These are phyloP conservation scores for Pagetopsis macropterus DNA, from an alignment of 2,797 vertebrate species.

Conservation along the genomic window DNA sequence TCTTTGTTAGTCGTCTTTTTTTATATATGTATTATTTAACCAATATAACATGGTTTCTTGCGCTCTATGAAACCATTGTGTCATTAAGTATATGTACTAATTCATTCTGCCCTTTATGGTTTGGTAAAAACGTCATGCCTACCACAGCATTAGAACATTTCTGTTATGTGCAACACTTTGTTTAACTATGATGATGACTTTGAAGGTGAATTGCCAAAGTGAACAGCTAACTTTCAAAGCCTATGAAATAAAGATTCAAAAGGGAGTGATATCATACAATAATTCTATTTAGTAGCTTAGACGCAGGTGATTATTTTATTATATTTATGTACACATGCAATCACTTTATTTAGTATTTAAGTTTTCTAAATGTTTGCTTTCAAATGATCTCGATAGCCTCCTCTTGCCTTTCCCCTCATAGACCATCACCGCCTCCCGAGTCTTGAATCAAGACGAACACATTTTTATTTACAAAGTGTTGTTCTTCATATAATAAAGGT, in stretches of 20 bases:
- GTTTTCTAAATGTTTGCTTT: not conserved
- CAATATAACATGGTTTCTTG: not conserved
- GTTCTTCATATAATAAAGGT: constrained; percentile 56
- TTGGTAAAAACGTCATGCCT: constrained; percentile 11
- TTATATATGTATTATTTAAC: constrained; percentile 5
- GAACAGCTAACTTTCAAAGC: constrained; percentile 7
- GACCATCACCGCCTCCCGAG: constrained; percentile 61
- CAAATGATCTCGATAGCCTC: constrained; percentile 1
- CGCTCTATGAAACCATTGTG: not conserved
- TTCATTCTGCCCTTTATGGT: not conserved
- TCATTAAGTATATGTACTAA: not conserved
- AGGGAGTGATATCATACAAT: constrained; percentile 5
- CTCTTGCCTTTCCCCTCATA: constrained; percentile 10
- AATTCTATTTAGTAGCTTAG: not conserved
- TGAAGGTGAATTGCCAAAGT: constrained; percentile 30
- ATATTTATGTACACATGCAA: not conserved
- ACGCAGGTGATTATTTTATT: not conserved
- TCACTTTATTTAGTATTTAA: not conserved
- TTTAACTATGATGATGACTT: not conserved
- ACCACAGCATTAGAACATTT: constrained; percentile 7
- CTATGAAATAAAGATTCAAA: not conserved
- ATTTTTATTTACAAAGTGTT: constrained; percentile 51
- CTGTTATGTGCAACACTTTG: not conserved
- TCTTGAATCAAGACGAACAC: constrained; percentile 72
- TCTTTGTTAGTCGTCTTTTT: not conserved